Evolutionary conservation across 2,888 invertebrate genomes (phyloP).

Genomic region (Drosophila ezoana): DNA sequence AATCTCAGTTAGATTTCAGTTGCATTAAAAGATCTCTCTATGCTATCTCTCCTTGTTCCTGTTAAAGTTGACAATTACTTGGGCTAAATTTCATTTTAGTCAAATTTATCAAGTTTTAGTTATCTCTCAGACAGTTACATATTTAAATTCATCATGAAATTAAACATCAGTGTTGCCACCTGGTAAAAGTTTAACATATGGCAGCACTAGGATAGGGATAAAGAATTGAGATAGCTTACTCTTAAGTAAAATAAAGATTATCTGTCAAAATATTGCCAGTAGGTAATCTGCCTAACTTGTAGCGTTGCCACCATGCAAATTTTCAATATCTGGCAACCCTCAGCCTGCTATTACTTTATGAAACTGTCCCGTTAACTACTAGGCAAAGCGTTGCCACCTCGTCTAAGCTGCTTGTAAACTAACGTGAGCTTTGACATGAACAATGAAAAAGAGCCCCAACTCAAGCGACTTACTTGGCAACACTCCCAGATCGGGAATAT

Average conservation of each 20-base stretch:
- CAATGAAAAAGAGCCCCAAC: background rate
- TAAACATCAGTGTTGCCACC: background rate
- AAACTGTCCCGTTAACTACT: too few relatives aligned
- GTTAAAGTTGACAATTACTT: background rate
- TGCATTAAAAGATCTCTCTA: background rate
- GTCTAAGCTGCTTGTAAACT: too few relatives aligned
- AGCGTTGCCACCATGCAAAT: too few relatives aligned
- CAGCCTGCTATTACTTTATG: too few relatives aligned
- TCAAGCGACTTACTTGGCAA: conserved; percentile 85
- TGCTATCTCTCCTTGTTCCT: background rate
- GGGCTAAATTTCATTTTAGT: background rate
- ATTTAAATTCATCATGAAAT: too few relatives aligned
- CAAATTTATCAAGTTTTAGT: too few relatives aligned
- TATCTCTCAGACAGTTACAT: too few relatives aligned
- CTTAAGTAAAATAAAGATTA: too few relatives aligned
- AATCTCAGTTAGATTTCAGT: background rate
- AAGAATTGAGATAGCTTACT: too few relatives aligned
- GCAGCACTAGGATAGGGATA: background rate
- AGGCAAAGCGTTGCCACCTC: background rate
- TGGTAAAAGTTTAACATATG: background rate
- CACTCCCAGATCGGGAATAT: conserved; percentile 87
- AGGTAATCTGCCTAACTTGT: too few relatives aligned
- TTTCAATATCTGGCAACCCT: too few relatives aligned
- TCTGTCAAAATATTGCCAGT: too few relatives aligned
- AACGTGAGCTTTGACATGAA: background rate